Base-by-base conservation (phyloP, 2,113 vertebrate genomes). In the Panthera uncia region DNA sequence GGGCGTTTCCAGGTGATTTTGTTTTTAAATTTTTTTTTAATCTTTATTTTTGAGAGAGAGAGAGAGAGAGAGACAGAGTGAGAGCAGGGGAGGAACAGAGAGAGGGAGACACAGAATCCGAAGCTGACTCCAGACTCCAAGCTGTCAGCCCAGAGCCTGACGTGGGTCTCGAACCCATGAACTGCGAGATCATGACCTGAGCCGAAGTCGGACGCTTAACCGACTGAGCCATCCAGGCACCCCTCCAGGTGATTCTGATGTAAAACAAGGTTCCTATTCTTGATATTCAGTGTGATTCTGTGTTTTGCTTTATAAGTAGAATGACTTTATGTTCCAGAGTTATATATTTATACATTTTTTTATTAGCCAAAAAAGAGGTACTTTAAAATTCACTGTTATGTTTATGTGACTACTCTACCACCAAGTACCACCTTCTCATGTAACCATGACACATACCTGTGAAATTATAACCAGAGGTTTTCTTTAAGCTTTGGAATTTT, bases 281-380 rank as follows among this genome's bases (percentile, higher is more conserved):
- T 94, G 50, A 57, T 52, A 88, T 38, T 81, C 16, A 61, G 16
- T 73, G 31, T 71, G 36, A 80, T 88, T 80, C 74, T 89, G 38
- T 93, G 29, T 45, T n/a, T 76, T 94, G 31, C 61, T 88, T 94
- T 88, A 27, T 87, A 45, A 74, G 14, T 83, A 90, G 55, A 83
- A 84, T 95, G 45, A 10, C 29, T 74, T 76, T 90, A 76, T 76
- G n/a, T 91, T 76, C 79, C 36, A 68, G 36, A 91, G 36, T n/a
- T 76, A 57, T 11, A 10, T 33, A 38, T 68, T 25, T 66, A n/a
- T 25, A 76, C 36, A 33, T 38, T 48, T 31, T 31, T 85, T 18
- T 83, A 68, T 93, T 78, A 93, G 57, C 15, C 36, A 45, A 8
- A 57, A 73, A 55, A 65, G 27, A 8, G 6, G 27, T 78, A 41